Base-by-base conservation (phyloP, 2,113 vertebrate genomes). In the Eulemur rufifrons region DNA sequence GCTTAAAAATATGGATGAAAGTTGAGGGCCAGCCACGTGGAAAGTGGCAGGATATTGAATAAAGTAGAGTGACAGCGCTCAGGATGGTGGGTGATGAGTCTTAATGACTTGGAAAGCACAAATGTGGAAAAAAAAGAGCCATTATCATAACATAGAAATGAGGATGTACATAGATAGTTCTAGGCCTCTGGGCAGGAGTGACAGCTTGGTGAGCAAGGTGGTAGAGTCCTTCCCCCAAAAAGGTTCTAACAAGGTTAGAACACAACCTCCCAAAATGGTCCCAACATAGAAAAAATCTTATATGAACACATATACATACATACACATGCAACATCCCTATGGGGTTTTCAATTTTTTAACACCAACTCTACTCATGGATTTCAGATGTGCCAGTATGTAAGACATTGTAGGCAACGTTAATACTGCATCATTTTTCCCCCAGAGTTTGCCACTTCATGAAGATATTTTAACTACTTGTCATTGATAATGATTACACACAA, bases 401-500 rank as follows among this genome's bases (percentile, higher is more conserved):
- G 11, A 17, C 73, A 56, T 7, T 88, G 12, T 13, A 86, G 54
- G 90, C 77, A 39, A 37, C 20, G 21, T 56, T 77, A 74, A 73
- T 3, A 86, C 2, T 4, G 82, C 63, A 91, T 95, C 73, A 74
- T 52, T 74, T 69, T 13, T 0, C 64, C 27, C 23, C 85, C 47
- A 6, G 71, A 87, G 56, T 90, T 92, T 86, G 66, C 78, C 78
- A 92, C 86, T 95, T 95, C 85, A 95, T 94, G 73, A 95, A 94
- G 96, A 95, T 95, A 95, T 97, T 96, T 95, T 97, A 96, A 94
- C 89, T 90, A 95, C 94, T 95, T 93, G 80, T 94, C 97, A 97
- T 85, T 95, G 97, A 94, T 95, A 96, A 78, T 95, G 95, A 97
- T 94, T 98, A 96, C 77, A 97, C 96, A 96, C 96, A 96, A 97